phyloP scores from a whole-genome alignment of 92 coral and sea anemone genomes.

The Galaxea fascicularis region DNA sequence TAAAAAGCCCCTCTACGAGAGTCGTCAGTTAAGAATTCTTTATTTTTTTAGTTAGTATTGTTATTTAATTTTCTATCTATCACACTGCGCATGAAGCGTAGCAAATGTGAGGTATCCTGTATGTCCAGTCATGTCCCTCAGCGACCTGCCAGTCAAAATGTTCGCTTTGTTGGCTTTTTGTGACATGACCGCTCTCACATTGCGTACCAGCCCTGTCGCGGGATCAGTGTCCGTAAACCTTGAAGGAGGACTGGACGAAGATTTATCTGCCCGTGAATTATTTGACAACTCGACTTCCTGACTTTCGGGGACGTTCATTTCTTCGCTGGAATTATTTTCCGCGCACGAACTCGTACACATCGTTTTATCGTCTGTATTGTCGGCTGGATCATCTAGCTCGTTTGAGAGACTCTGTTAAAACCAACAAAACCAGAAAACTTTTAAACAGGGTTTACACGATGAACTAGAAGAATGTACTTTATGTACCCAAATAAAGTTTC shows the following conservation, averaged over 20 bases:
- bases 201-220: conserved; percentile 43
- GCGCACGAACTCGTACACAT: neutral
- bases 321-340: neutral
- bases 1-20: too few relatives aligned
- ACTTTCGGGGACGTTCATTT: neutral
- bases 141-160: conserved; percentile 79
- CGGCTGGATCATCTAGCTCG: neutral
- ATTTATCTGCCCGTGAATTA: neutral
- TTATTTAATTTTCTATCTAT: too few relatives aligned
- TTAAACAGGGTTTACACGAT: too few relatives aligned
- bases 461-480: too few relatives aligned
- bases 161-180: conserved; percentile 70
- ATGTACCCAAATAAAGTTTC: too few relatives aligned
- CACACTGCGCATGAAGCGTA: conserved; percentile 61
- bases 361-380: neutral
- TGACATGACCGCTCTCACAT: conserved; percentile 26
- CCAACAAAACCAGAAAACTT: neutral
- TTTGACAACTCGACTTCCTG: neutral
- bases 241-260: conserved; percentile 12
- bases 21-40: too few relatives aligned
- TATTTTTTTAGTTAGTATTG: too few relatives aligned
- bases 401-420: neutral
- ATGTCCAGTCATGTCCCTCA: conserved; percentile 90
- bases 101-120: conserved; percentile 97
- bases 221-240: conserved; percentile 42